phyloP scores from a whole-genome alignment of 2,888 invertebrate genomes.

The Diarsia dahlii region DNA sequence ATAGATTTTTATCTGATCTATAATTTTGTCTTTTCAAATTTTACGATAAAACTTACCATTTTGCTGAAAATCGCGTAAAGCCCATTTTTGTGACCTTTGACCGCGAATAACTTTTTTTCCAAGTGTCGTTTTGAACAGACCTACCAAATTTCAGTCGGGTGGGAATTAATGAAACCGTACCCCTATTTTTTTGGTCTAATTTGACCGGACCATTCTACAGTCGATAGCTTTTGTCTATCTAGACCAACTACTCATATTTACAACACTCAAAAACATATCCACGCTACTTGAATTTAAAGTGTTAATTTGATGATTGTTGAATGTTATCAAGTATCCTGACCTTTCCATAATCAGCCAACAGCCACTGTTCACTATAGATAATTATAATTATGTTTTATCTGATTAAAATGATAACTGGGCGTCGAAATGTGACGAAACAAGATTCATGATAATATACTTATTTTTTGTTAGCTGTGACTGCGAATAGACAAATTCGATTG shows the following conservation, averaged over 20 bases:
- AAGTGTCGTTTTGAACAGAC: too few relatives aligned
- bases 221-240: neutral
- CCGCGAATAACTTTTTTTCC: too few relatives aligned
- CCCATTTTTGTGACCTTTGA: too few relatives aligned
- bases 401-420: conserved; percentile 48
- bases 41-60: too few relatives aligned
- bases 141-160: too few relatives aligned
- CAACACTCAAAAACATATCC: conserved; percentile 10
- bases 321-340: conserved; percentile 49
- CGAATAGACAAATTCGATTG: neutral
- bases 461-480: neutral
- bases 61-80: too few relatives aligned
- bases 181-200: too few relatives aligned
- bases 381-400: conserved; percentile 43
- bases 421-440: conserved; percentile 21
- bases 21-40: too few relatives aligned
- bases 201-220: too few relatives aligned
- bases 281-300: conserved; percentile 27
- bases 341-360: conserved; percentile 63
- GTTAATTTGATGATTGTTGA: conserved; percentile 17
- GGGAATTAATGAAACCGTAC: too few relatives aligned
- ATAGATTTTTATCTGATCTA: too few relatives aligned
- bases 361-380: conserved; percentile 46
- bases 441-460: neutral
- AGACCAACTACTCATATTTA: neutral